Evolutionary conservation across 2,797 vertebrate genomes (phyloP), one percentile per base, ranked within the genome.

Genomic region (Oreortyx pictus): DNA sequence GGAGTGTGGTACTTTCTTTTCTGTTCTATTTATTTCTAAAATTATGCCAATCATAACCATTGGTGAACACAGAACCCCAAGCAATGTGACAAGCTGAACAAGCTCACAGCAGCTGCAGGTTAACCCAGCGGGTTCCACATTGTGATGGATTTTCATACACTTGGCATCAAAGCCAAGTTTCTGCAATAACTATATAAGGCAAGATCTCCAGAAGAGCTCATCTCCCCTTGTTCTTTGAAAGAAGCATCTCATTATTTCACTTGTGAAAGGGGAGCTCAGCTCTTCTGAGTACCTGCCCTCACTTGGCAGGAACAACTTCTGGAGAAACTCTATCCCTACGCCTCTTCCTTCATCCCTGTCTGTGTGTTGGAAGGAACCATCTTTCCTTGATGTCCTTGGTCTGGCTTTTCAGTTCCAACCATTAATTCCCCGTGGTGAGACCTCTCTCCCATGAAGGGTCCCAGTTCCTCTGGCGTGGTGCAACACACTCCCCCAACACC

Each of bases 161-260:
- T 79, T n/a, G 1, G 76, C 62, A 52, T 33, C 54, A 83, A 93
- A 88, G 37, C 49, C 57, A 73, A 67, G 78, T 54, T 0, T 0
- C 86, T 95, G 65, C 14, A 59, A 23, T 74, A 81, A 83, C 77
- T 91, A 37, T 82, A 84, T 73, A 79, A 94, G 74, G 92, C 85
- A 83, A 86, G 87, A 93, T 86, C 92, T 88, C 87, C 87, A 91
- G 66, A 89, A 95, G 47, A 88, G 61, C 67, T 89, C 74, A 62
- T 82, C 94, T 93, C 47, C 64, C 65, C 65, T 81, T 68, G 16
- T 71, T 82, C 57, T 88, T 89, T 93, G 87, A 71, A 92, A 84
- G 79, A 77, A 80, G 67, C 92, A 76, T 77, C 18, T 67, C 44
- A 39, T 88, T 94, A 92, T 86, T 95, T 92, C 82, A 76, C 57